Evolutionary conservation across 2,888 invertebrate genomes (phyloP), one percentile per base, ranked within the genome.

Genomic region (Macaria notata): DNA sequence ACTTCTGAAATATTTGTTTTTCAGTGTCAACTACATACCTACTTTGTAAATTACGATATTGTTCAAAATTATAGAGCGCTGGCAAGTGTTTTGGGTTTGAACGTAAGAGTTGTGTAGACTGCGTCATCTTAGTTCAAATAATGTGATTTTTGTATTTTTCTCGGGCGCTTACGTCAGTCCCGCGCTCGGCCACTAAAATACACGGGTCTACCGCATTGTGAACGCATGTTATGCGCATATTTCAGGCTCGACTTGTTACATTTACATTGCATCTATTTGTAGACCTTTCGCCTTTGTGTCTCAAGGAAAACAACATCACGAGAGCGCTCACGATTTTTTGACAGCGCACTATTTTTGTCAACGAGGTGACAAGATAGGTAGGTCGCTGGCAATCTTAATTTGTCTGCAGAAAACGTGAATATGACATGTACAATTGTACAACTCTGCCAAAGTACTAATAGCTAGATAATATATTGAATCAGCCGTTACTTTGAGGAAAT

Each of bases 191-290:
- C 30, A 44, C 47, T 3, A 19, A 49, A 49, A 39, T 52, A 38
- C 4, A 44, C n/a, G 9, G 29, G 36, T 43, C 7, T 42, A 46
- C 31, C 42, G 29, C n/a, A 48, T 54, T 55, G 41, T 51, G 42
- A 31, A 49, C 45, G 52, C 59, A 49, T 49, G 9, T 55, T 56
- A 57, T 53, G 50, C 54, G 62, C 62, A 61, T 62, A 61, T 50
- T 44, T 59, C 30, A 30, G 47, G 43, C 41, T 19, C 43, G 36
- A 29, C 54, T 55, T 42, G 47, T 9, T 48, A 45, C 8, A 57
- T 59, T 62, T 56, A 54, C 51, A 63, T 61, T 57, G 56, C 51
- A 49, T 33, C 19, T 45, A 19, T 31, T 63, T 59, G 55, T 44
- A 61, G 59, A 58, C 51, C 47, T 61, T 54, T 57, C 46, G 52